A percentile compares a stretch with the other conserved stretches of the same genome.
phyloP scores from a whole-genome alignment of 2,113 vertebrate species.

The Bolborhynchus lineola region DNA sequence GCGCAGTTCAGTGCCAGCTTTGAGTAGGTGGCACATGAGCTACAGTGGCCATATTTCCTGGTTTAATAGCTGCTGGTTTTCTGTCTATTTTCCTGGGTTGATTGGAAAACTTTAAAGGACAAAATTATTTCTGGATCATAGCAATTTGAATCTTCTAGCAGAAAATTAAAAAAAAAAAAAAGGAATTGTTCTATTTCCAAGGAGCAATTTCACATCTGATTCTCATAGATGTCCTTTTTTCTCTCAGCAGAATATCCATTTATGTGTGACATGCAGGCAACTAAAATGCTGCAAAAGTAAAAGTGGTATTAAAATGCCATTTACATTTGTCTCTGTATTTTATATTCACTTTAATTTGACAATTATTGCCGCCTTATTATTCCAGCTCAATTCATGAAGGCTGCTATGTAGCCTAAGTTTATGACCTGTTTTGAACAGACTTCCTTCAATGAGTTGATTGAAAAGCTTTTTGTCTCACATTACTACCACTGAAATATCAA shows the following conservation, averaged over 20 bases:
- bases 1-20: background rate
- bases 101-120: background rate
- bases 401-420: background rate
- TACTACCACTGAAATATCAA: background rate
- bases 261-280: background rate
- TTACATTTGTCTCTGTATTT: background rate
- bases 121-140: background rate
- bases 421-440: background rate
- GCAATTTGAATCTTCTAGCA: background rate
- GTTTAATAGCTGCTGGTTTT: background rate
- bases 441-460: background rate
- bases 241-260: background rate
- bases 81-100: background rate
- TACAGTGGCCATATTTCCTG: background rate
- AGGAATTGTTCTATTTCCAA: background rate
- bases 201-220: background rate
- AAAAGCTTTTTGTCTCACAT: background rate
- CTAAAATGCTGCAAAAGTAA: background rate
- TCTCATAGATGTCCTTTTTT: background rate
- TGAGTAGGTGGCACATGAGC: conserved; percentile 10
- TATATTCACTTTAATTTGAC: background rate
- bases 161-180: background rate
- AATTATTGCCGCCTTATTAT: background rate
- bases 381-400: background rate
- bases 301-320: background rate